These are phyloP conservation scores for Cladopsammia gracilis DNA, from an alignment of 64 coral and sea anemone genomes.

Conservation along the genomic window DNA sequence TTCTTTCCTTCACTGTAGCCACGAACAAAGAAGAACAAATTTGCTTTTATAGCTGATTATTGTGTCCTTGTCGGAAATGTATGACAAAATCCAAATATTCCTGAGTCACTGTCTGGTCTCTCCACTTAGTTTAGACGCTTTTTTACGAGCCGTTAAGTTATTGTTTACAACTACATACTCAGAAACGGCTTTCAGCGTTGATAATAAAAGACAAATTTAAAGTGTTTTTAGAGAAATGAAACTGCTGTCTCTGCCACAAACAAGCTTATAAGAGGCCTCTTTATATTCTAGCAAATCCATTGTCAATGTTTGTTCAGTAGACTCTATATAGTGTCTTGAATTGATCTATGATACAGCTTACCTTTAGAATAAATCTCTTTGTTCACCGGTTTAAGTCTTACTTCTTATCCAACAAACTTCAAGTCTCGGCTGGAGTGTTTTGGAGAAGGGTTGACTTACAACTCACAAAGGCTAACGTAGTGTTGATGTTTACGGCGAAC, in stretches of 20 bases:
- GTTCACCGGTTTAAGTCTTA: not conserved
- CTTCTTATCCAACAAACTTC: not conserved
- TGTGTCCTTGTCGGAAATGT: constrained; percentile 3
- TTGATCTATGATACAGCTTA: not conserved
- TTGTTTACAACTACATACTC: too few species aligned
- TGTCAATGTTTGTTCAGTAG: constrained; percentile 5
- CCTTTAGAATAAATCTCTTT: not conserved
- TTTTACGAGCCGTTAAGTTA: too few species aligned
- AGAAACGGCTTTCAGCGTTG: too few species aligned
- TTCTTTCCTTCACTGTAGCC: not conserved
- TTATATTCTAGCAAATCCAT: not conserved
- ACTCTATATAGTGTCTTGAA: not conserved
- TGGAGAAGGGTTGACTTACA: too few species aligned
- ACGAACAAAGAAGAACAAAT: not conserved
- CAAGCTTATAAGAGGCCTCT: not conserved
- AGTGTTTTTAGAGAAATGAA: not conserved
- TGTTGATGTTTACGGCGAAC: not conserved
- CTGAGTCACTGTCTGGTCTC: not conserved
- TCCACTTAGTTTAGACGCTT: not conserved
- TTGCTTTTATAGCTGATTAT: not conserved
- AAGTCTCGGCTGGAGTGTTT: too few species aligned
- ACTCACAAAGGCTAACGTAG: not conserved
- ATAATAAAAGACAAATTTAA: too few species aligned
- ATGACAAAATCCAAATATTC: not conserved
- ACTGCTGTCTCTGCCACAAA: not conserved